phyloP scores from a whole-genome alignment of 2,888 invertebrate genomes.

The Drosophila paramelanica region DNA sequence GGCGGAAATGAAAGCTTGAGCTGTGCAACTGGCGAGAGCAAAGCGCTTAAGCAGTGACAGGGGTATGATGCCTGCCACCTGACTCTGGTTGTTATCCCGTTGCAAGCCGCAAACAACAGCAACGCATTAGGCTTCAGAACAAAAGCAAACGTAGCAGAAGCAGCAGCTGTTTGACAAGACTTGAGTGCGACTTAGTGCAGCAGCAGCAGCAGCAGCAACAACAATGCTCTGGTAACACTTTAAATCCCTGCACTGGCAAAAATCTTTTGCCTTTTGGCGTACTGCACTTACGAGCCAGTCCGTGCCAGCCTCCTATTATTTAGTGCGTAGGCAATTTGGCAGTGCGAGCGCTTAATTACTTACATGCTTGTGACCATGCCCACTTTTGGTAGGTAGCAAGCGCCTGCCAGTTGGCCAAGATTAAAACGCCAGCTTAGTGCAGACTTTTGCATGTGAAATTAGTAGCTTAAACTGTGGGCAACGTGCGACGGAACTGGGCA shows the following conservation, averaged over 20 bases:
- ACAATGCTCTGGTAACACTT: constrained; percentile 47
- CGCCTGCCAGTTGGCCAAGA: constrained; percentile 69
- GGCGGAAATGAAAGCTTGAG: constrained; percentile 45
- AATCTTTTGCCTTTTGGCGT: constrained; percentile 39
- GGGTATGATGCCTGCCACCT: constrained; percentile 26
- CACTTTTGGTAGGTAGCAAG: constrained; percentile 15
- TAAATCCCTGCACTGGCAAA: constrained; percentile 47
- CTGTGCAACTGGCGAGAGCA: constrained; percentile 35
- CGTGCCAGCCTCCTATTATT: constrained; percentile 59
- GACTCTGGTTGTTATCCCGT: constrained; percentile 64
- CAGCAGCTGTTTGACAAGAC: constrained; percentile 55
- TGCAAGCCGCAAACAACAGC: constrained; percentile 75
- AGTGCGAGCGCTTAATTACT: constrained; percentile 75
- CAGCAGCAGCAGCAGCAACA: constrained; percentile 32
- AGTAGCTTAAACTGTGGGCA: constrained; percentile 72
- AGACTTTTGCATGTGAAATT: constrained; percentile 81
- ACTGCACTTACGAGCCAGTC: constrained; percentile 35
- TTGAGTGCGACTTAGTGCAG: constrained; percentile 54
- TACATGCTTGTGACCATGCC: constrained; percentile 65
- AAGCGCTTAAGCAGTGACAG: constrained; percentile 10
- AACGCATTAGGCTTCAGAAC: constrained; percentile 68
- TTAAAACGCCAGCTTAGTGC: constrained; percentile 81
- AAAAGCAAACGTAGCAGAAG: constrained; percentile 49
- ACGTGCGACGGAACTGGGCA: not conserved
- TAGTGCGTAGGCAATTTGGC: constrained; percentile 77